Percentiles rank a stretch among this genome's conserved stretches.
Conservation (phyloP, 2,113 vertebrate genomes). For the Shinisaurus crocodilurus region DNA sequence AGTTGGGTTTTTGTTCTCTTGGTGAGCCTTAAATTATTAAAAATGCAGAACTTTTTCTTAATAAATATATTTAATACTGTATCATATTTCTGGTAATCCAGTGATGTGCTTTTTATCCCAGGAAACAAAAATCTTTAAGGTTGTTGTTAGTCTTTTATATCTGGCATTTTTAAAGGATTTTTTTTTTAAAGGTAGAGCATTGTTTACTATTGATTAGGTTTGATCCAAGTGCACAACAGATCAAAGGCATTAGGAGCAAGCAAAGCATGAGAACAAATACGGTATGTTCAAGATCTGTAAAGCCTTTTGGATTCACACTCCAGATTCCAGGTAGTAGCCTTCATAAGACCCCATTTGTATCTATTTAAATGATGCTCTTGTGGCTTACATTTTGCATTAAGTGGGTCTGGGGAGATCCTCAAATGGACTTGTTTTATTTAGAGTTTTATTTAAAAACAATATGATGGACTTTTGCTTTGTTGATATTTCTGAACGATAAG, state of each 20-base stretch:
- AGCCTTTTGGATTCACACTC: not conserved
- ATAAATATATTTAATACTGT: conserved; percentile 19
- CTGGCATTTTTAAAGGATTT: conserved; percentile 13
- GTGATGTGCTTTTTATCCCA: conserved; percentile 56
- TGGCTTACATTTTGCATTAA: conserved; percentile 37
- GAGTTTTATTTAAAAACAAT: conserved; percentile 52
- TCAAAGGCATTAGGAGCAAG: not conserved
- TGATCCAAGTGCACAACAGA: conserved; percentile 60
- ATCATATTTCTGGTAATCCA: conserved; percentile 40
- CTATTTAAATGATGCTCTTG: not conserved
- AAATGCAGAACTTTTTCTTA: conserved; percentile 66
- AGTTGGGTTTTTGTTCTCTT: conserved; percentile 57
- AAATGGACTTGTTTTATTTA: not conserved
- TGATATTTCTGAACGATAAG: not conserved
- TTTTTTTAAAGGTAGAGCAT: not conserved
- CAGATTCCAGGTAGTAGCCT: not conserved
- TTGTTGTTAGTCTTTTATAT: conserved; percentile 26
- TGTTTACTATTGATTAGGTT: conserved; percentile 48
- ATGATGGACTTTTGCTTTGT: conserved; percentile 52
- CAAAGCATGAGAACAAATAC: not conserved
- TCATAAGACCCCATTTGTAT: not conserved
- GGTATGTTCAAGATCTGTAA: conserved; percentile 16
- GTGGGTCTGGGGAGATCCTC: not conserved
- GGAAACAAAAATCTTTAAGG: conserved; percentile 53
- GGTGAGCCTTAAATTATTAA: conserved; percentile 78